phyloP scores from a whole-genome alignment of 2,888 invertebrate species.

The Heliconius ethilla region DNA sequence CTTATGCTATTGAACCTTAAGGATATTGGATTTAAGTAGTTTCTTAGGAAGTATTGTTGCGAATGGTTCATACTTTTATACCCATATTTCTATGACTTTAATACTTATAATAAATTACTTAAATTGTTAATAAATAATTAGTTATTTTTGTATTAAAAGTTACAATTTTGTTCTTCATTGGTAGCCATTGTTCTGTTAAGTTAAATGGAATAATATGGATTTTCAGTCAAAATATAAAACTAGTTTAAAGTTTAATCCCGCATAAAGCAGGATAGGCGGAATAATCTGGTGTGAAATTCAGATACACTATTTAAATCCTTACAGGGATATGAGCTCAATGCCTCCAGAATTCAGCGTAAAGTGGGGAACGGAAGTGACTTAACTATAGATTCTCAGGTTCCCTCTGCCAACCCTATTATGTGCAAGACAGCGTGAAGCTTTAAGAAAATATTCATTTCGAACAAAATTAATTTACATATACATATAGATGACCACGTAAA shows the following conservation, averaged over 20 bases:
- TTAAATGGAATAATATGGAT: no score
- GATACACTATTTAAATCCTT: no score
- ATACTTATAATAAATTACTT: no score
- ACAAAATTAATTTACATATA: not conserved
- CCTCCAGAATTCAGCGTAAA: not conserved
- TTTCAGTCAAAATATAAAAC: not conserved
- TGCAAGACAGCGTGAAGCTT: not conserved
- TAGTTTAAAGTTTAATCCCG: not conserved
- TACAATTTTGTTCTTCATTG: no score
- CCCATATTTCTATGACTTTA: not conserved
- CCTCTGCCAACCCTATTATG: not conserved
- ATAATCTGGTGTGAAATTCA: not conserved
- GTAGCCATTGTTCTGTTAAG: no score
- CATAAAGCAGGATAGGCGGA: not conserved
- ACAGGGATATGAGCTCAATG: not conserved
- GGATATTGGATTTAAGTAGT: conserved; percentile 11
- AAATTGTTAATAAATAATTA: no score
- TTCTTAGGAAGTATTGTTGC: not conserved
- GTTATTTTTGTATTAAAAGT: no score
- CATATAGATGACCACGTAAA: not conserved
- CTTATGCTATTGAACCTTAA: conserved; percentile 10
- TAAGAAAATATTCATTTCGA: not conserved
- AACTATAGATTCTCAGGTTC: not conserved
- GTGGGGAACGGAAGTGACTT: not conserved
- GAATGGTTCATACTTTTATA: conserved; percentile 12